These are phyloP conservation scores for Heliconius eleuchia DNA, from an alignment of 1,140 invertebrate genomes.

Conservation along the genomic window DNA sequence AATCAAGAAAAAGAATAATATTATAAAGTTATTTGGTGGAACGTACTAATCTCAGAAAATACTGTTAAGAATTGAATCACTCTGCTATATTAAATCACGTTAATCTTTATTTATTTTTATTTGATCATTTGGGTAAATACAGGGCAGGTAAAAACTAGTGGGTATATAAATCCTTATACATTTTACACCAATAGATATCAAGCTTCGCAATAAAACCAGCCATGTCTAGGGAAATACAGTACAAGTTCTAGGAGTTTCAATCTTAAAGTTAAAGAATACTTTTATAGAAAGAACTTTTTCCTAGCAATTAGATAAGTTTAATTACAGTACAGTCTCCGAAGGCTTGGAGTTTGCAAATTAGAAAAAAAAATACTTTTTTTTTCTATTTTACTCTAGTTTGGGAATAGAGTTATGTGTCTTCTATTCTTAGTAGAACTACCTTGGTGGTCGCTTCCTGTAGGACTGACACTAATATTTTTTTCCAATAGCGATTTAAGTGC, in stretches of 20 bases:
- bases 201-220: slow-evolving; percentile 1
- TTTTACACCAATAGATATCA: not conserved
- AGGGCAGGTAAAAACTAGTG: too few relatives aligned
- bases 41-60: too few relatives aligned
- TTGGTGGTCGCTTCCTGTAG: too few relatives aligned
- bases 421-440: too few relatives aligned
- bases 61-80: not conserved
- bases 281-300: slow-evolving; percentile 24
- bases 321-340: slow-evolving; percentile 24
- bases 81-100: not conserved
- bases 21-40: too few relatives aligned
- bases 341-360: slow-evolving; percentile 9
- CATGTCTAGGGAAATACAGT: slow-evolving; percentile 17
- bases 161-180: not conserved
- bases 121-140: too few relatives aligned
- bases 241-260: slow-evolving; percentile 26
- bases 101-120: not conserved
- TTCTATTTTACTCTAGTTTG: not conserved
- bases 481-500: too few relatives aligned
- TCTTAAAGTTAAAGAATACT: slow-evolving; percentile 22
- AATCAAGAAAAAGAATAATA: too few relatives aligned
- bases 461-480: too few relatives aligned
- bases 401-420: not conserved
- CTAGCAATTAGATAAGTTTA: slow-evolving; percentile 35
- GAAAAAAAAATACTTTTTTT: slow-evolving; percentile 9